Base-by-base conservation (phyloP, 2,113 vertebrate species). In the Lota lota region DNA sequence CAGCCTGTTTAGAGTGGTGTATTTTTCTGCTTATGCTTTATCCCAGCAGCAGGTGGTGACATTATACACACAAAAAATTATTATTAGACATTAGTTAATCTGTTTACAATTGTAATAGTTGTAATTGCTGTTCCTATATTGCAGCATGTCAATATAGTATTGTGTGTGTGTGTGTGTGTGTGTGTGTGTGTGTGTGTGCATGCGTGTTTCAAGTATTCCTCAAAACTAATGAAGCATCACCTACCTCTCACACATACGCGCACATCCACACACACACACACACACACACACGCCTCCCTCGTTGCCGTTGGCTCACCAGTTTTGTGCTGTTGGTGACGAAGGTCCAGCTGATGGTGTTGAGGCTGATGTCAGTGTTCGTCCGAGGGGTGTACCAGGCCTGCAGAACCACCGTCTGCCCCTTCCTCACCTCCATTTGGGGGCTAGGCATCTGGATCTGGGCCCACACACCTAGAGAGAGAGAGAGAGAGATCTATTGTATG, bases 381-480 rank as follows among this genome's bases (percentile, higher is more conserved):
- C 0, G 12, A 0, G 68, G 0, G 16, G 24, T 81, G 85, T 95
- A 96, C 61, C 85, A 92, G 28, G 85, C 91, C 0, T 73, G 88
- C 64, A 97, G 90, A 56, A 92, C 85, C 1, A 85, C 91, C 1
- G 0, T 83, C 5, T 82, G 65, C 33, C 95, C 95, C 76, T 95
- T 85, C 24, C 92, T 88, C 0, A 87, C 93, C 5, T 83, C 80
- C 51, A 95, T 64, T 0, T 18, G 80, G 2, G 18, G 60, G 0
- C 85, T 69, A 5, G 86, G 80, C 57, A 83, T 58, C 40, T 61
- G 3, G 56, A 90, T 54, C 53, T 88, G 1, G 6, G 86, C 83
- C 73, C 77, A 68, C 3, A 87, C 47, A 16, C 87, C 92, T 93
- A 69, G 2, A 74, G 18, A 63, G 40, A 80, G 11, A 61, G 14